A percentile compares a stretch with the other conserved stretches of the same genome.
Evolutionary conservation across 2,888 invertebrate genomes (phyloP).

Genomic region (Torymus aiolomorphi): DNA sequence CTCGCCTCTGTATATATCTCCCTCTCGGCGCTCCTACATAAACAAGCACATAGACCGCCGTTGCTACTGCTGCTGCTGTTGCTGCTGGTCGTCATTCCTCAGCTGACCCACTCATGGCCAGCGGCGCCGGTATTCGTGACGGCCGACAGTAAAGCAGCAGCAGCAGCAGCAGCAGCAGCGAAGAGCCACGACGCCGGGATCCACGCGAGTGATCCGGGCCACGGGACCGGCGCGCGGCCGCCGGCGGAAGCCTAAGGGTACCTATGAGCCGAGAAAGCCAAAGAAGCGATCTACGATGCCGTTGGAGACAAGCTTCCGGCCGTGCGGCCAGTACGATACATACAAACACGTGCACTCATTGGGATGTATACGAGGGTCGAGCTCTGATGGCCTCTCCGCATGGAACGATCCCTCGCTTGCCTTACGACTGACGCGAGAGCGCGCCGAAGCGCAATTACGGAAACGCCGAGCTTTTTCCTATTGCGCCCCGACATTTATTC

Average conservation of each 20-base stretch:
- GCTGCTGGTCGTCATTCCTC: too few species aligned
- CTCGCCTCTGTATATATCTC: constrained; percentile 56
- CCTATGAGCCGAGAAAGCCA: constrained; percentile 57
- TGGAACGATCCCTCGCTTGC: constrained; percentile 15
- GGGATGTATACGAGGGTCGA: constrained; percentile 26
- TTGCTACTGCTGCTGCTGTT: too few species aligned
- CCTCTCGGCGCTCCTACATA: constrained; percentile 29
- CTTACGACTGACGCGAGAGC: background rate
- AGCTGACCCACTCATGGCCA: constrained; percentile 65
- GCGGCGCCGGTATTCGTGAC: constrained; percentile 64
- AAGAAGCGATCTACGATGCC: constrained; percentile 60
- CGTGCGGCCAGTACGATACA: too few species aligned
- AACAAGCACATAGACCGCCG: constrained; percentile 5
- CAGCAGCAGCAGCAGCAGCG: constrained; percentile 7
- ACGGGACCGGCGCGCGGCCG: too few species aligned
- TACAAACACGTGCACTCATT: too few species aligned
- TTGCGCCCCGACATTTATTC: constrained; percentile 6
- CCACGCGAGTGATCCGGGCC: too few species aligned
- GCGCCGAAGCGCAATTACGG: constrained; percentile 26
- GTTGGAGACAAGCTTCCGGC: constrained; percentile 43
- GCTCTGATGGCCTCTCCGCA: constrained; percentile 38
- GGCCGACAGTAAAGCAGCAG: constrained; percentile 60
- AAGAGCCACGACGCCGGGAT: too few species aligned
- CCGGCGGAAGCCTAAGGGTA: constrained; percentile 52
- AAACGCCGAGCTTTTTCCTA: constrained; percentile 29